Conservation (phyloP, 2,113 vertebrate genomes). For the Stercorarius parasiticus region DNA sequence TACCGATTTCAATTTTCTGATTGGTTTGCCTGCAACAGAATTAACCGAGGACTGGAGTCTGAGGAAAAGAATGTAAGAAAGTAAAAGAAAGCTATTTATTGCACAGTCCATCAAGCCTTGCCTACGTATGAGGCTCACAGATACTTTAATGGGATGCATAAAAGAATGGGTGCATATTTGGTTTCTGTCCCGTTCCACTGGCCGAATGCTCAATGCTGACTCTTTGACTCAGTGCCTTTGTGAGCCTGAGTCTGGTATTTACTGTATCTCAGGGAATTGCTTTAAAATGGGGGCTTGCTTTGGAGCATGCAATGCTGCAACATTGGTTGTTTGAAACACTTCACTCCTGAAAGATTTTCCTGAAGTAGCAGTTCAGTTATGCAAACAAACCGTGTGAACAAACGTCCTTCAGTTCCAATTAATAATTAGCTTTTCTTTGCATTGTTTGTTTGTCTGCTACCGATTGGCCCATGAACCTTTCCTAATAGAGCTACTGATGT, state of each 20-base stretch:
- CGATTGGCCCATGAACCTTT: neutral
- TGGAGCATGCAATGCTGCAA: neutral
- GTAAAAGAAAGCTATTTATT: neutral
- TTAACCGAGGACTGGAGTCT: accelerated
- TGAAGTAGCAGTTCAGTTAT: neutral
- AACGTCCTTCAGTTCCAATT: neutral
- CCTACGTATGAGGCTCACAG: neutral
- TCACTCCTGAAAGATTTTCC: neutral
- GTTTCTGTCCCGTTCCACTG: neutral
- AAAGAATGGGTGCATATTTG: neutral
- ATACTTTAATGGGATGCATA: neutral
- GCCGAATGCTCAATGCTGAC: neutral
- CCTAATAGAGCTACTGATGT: neutral
- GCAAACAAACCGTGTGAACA: neutral
- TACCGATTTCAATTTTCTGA: neutral
- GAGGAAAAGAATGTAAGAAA: neutral
- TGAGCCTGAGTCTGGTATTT: neutral
- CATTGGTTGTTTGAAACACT: neutral
- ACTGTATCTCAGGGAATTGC: neutral
- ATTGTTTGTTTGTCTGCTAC: neutral
- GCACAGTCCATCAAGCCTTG: neutral
- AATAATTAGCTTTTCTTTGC: neutral
- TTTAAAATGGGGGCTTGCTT: neutral
- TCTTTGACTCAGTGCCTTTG: neutral
- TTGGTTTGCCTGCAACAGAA: neutral